Percentiles rank a stretch among this genome's conserved stretches.
Evolutionary conservation across 1,140 invertebrate species (phyloP).

Genomic region (Polypedilum vanderplanki): DNA sequence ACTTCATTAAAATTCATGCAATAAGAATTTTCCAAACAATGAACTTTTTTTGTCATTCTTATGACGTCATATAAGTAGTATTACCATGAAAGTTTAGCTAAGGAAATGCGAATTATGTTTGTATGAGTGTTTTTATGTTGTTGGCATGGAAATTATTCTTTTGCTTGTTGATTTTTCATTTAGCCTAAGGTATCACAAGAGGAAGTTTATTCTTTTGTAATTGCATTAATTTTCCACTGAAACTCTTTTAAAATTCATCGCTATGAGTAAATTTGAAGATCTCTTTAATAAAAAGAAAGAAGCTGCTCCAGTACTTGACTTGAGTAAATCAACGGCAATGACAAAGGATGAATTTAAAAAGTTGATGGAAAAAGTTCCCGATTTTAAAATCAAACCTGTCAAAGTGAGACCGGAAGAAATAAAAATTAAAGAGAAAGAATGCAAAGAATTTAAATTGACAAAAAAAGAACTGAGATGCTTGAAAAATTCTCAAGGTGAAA

Average conservation of each 20-base stretch:
- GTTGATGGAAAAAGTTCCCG: slow-evolving; percentile 76
- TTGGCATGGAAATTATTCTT: slow-evolving; percentile 7
- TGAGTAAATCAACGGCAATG: slow-evolving; percentile 68
- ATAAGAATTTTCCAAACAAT: too few species aligned
- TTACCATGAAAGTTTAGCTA: too few species aligned
- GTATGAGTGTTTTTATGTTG: not conserved
- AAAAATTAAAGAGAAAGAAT: slow-evolving; percentile 56
- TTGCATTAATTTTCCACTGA: not conserved
- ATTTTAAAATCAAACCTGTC: slow-evolving; percentile 81
- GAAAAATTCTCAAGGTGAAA: slow-evolving; percentile 35
- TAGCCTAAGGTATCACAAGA: not conserved
- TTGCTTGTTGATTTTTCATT: not conserved
- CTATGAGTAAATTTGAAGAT: slow-evolving; percentile 68
- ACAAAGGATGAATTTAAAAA: slow-evolving; percentile 74
- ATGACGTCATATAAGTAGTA: too few species aligned
- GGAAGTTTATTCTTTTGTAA: not conserved
- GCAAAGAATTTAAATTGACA: slow-evolving; percentile 53
- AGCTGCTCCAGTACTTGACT: slow-evolving; percentile 70
- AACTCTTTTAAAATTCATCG: not conserved
- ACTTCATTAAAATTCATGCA: too few species aligned
- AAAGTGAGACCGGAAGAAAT: slow-evolving; percentile 63
- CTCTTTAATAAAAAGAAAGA: slow-evolving; percentile 73
- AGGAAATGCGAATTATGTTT: too few species aligned
- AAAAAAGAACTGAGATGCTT: slow-evolving; percentile 53
- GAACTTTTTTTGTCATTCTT: too few species aligned